Base-by-base conservation (phyloP, 2,113 vertebrate species). In the Alethe castanea region DNA sequence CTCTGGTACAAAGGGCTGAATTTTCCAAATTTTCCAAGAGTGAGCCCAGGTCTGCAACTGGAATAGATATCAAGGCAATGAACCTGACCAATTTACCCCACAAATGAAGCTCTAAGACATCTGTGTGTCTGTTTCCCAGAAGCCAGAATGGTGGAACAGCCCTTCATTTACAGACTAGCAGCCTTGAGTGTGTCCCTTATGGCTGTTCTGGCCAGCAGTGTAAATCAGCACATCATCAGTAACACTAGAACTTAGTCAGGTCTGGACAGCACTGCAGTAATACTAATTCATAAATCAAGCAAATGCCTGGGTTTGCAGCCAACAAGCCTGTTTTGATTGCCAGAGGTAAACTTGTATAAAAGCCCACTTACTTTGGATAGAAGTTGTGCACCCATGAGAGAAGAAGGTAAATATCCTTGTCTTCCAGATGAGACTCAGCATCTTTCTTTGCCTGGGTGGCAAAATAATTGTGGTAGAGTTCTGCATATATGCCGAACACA, bases 361-460 rank as follows among this genome's bases (percentile, higher is more conserved):
- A 77, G 19, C 6, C n/a, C 17, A 80, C 98, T 98, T 98, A 98
- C 98, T 98, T 97, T 66, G 98, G 98, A 92, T 99, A 99, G 57
- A 95, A 70, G 54, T 97, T 96, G 52, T 98, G 97, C 94, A 98
- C 97, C 99, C 99, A 99, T 14, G 96, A 76, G 79, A 99, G 98
- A 83, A 99, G 95, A 71, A 98, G 98, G 92, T 96, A 94, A 86
- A 96, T 95, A 86, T 99, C 99, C 8, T 98, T 97, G 6, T 92
- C 47, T 22, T 97, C 97, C 67, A 98, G 93, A 44, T 92, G 96
- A 44, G 97, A 97, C 40, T 97, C 94, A 9, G 97, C 82, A 28
- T 97, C 62, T 71, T 95, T 54, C 14, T 67, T 81, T 8, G 98
- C 69, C 29, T 97, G 98, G 4, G 84, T 92, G 2, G 98, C 98